These are phyloP conservation scores for Coremacera marginata DNA, from an alignment of 2,888 invertebrate genomes.

Conservation along the genomic window DNA sequence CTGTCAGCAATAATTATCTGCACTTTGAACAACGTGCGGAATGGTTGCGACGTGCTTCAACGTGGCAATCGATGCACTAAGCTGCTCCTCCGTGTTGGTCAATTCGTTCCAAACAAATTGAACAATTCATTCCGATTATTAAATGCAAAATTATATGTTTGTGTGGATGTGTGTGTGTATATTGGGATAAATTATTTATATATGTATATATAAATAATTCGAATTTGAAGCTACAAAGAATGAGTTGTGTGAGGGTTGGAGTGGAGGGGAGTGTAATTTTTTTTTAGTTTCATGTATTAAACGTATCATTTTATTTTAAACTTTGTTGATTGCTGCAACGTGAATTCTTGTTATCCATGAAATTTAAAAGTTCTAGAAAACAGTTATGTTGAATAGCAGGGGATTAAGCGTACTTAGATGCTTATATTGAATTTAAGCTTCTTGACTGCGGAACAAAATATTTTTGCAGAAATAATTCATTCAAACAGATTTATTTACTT, in stretches of 20 bases:
- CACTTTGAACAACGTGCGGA: constrained; percentile 31
- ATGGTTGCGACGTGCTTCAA: constrained; percentile 39
- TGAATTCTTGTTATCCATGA: not conserved
- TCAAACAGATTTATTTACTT: too few species aligned
- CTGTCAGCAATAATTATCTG: constrained; percentile 37
- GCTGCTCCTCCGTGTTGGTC: constrained; percentile 3
- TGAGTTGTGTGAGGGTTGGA: too few species aligned
- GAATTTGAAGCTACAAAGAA: not conserved
- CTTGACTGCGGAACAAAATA: too few species aligned
- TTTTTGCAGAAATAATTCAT: too few species aligned
- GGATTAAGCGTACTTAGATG: too few species aligned
- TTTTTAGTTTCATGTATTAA: too few species aligned
- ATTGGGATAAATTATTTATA: not conserved
- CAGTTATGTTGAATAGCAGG: too few species aligned
- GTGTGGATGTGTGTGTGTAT: not conserved
- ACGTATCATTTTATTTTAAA: not conserved
- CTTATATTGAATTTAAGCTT: too few species aligned
- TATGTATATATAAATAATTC: not conserved
- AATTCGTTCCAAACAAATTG: constrained; percentile 36
- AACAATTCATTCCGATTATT: constrained; percentile 41
- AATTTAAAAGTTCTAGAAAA: too few species aligned
- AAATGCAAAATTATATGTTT: constrained; percentile 34
- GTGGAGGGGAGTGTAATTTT: too few species aligned
- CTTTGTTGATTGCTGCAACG: not conserved
- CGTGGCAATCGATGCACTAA: not conserved